Base-by-base conservation (phyloP, 1,140 invertebrate genomes). In the Limonius californicus region DNA sequence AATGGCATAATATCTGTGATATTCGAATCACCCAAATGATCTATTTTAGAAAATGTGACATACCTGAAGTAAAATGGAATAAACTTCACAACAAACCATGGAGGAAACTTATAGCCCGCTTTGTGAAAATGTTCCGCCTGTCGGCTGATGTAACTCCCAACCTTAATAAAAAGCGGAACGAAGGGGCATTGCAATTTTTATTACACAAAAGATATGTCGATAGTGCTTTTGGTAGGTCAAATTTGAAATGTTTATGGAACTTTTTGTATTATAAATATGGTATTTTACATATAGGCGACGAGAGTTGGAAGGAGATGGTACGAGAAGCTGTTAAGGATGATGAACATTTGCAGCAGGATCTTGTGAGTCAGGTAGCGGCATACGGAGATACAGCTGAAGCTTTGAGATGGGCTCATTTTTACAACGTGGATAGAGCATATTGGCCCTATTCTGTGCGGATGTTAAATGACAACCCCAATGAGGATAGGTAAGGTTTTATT, bases 261-360 rank as follows among this genome's bases (percentile, higher is more conserved):
- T 35, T 35, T 35, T n/a, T 45, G 42, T 45, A 2, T 45, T 45
- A n/a, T 45, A 4, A 2, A 45, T 45, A 14, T 63, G 65, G n/a
- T 57, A 59, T 63, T 35, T n/a, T 45, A n/a, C 12, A 45, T 45
- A 6, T 65, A 85, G 83, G 80, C 66, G 71, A 72, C 18, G 81
- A 82, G 64, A 84, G 85, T 66, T 89, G 83, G 77, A 80, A 82
- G 63, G 88, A 90, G 77, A 83, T 89, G 79, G 81, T 83, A 0
- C 82, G 82, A 68, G 85, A 89, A 73, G 82, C 84, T 12, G 77
- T 87, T n/a, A 79, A 78, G 16, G 73, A 80, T 55, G 77, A 84
- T 59, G 42, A 69, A 21, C 77, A 80, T 6, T 64, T 88, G 4
- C 82, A 85, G 68, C 57, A 76, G 19, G 82, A 86, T 65, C 70